Evolutionary conservation across 2,888 invertebrate species (phyloP).

Genomic region (Raillietiella orientalis): DNA sequence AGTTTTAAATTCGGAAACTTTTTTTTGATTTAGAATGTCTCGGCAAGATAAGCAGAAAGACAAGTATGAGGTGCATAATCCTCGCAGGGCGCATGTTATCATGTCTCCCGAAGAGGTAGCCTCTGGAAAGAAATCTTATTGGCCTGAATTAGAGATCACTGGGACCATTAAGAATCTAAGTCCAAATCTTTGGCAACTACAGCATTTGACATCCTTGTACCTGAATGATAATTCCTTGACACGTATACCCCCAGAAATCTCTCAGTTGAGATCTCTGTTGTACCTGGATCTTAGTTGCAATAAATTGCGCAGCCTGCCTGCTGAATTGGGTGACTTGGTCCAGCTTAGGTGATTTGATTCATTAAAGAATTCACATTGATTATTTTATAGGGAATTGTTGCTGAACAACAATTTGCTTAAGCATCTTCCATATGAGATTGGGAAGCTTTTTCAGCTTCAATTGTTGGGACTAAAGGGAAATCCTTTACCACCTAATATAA

Average conservation of each 20-base stretch:
- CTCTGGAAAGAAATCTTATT: slow-evolving; percentile 64
- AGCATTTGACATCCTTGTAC: slow-evolving; percentile 73
- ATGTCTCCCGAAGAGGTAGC: slow-evolving; percentile 77
- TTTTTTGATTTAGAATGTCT: too few species aligned
- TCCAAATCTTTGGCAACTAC: slow-evolving; percentile 60
- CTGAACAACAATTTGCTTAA: slow-evolving; percentile 78
- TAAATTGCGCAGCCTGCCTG: slow-evolving; percentile 70
- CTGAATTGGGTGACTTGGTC: slow-evolving; percentile 85
- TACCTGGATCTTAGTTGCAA: slow-evolving; percentile 77
- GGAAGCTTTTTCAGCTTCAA: slow-evolving; percentile 84
- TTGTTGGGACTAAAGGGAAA: slow-evolving; percentile 73
- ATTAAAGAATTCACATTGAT: not conserved
- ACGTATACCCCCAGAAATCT: slow-evolving; percentile 68
- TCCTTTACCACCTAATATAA: slow-evolving; percentile 70
- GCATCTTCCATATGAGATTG: slow-evolving; percentile 79
- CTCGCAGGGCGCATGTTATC: slow-evolving; percentile 49
- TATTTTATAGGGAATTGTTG: slow-evolving; percentile 40
- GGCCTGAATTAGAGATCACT: slow-evolving; percentile 70
- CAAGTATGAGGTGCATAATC: slow-evolving; percentile 9
- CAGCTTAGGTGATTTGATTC: slow-evolving; percentile 33
- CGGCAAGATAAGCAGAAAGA: too few species aligned
- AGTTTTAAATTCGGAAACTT: too few species aligned
- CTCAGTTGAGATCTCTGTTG: slow-evolving; percentile 43
- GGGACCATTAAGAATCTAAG: slow-evolving; percentile 83
- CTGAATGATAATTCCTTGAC: slow-evolving; percentile 80